phyloP scores from a whole-genome alignment of 2,888 invertebrate species.

The Drosophila borborema region DNA sequence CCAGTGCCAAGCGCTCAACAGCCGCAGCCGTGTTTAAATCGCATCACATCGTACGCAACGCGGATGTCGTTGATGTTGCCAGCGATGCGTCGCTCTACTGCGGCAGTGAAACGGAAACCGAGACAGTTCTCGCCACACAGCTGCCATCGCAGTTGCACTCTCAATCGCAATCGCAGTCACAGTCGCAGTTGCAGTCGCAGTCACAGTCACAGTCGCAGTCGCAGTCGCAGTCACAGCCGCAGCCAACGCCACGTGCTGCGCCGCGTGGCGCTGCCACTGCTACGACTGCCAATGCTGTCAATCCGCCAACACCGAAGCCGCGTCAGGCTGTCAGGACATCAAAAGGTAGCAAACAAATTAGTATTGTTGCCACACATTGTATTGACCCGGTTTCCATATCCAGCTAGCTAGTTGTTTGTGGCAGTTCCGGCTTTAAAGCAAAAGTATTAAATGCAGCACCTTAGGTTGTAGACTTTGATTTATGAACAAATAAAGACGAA shows the following conservation, averaged over 20 bases:
- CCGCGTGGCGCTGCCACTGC: conserved; percentile 75
- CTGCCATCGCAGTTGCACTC: conserved; percentile 18
- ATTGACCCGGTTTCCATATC: conserved; percentile 66
- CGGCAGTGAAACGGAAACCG: conserved; percentile 60
- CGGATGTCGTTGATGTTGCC: conserved; percentile 84
- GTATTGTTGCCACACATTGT: conserved; percentile 22
- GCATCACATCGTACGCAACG: conserved; percentile 73
- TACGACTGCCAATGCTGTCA: conserved; percentile 35
- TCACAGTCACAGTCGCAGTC: conserved; percentile 43
- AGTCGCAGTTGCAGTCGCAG: conserved; percentile 21
- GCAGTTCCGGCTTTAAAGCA: neutral
- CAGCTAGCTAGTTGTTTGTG: neutral
- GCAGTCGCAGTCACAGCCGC: conserved; percentile 72
- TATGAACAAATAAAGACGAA: neutral
- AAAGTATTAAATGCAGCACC: conserved; percentile 27
- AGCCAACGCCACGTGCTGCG: conserved; percentile 83
- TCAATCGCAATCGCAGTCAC: conserved; percentile 42
- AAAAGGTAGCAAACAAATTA: conserved; percentile 60
- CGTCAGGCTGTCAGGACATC: conserved; percentile 80
- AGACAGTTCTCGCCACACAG: conserved; percentile 27
- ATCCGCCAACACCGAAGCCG: conserved; percentile 84
- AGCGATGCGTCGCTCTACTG: conserved; percentile 84
- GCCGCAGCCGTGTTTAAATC: conserved; percentile 68
- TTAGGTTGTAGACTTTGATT: neutral
- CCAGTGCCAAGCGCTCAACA: conserved; percentile 68